Evolutionary conservation across 2,797 vertebrate species (phyloP).

Genomic region (Thaleichthys pacificus): DNA sequence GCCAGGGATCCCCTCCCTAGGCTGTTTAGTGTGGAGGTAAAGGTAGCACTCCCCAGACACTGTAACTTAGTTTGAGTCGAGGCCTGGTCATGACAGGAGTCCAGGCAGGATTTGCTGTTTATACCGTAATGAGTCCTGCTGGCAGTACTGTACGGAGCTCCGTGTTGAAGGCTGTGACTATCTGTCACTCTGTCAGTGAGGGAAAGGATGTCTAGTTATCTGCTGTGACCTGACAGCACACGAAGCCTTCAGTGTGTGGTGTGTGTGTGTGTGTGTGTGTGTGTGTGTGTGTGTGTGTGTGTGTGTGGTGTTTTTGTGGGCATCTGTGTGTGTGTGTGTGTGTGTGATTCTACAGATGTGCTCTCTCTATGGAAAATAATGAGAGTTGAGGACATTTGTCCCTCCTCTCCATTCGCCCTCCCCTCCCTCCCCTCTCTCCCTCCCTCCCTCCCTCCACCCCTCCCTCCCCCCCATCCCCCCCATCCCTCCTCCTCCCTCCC

Average conservation of each 20-base stretch:
- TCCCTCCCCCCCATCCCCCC: too few species aligned
- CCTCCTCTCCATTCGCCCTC: background rate
- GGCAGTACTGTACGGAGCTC: too few species aligned
- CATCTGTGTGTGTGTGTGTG: background rate
- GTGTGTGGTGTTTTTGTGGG: background rate
- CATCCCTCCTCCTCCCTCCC: too few species aligned
- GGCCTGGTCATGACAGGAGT: too few species aligned
- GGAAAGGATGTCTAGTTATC: background rate
- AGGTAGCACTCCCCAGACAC: background rate
- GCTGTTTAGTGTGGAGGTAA: background rate
- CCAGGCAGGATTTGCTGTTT: too few species aligned
- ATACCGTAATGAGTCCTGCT: too few species aligned
- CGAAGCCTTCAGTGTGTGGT: background rate
- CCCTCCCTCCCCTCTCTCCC: too few species aligned
- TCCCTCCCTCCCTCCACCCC: too few species aligned
- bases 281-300: conserved; percentile 2
- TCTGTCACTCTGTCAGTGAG: conserved; percentile 5
- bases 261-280: background rate
- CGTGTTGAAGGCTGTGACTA: background rate
- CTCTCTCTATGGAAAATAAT: conserved; percentile 7
- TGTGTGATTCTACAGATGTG: conserved; percentile 12
- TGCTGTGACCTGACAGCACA: background rate
- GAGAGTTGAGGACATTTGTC: background rate
- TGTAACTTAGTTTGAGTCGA: background rate
- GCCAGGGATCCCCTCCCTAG: background rate